Evolutionary conservation across 2,113 vertebrate species (phyloP), one percentile per base, ranked within the genome.

Genomic region (Plecturocebus donacophilus): DNA sequence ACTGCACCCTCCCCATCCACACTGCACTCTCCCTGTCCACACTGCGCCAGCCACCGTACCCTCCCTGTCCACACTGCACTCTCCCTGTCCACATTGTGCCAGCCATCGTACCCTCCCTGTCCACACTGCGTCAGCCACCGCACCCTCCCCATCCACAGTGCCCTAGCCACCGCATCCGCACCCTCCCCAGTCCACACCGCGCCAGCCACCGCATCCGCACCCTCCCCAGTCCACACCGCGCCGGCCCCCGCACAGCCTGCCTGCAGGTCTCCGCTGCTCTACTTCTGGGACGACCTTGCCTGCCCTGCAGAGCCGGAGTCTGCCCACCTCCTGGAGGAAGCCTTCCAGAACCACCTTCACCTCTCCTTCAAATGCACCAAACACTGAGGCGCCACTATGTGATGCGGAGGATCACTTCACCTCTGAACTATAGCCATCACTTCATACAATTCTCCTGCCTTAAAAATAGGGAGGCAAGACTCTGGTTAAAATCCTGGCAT

Each of bases 241-340:
- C 47, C 6, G 21, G 3, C 17, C 6, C 4, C 40, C 1, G 0
- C n/a, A 38, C 12, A 10, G 3, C 32, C 12, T 21, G 82, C 27
- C 35, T 11, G 21, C 1, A 47, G 35, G 27, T 42, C 32, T 2
- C 25, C 0, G 0, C 38, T 0, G 0, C 19, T 12, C 32, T n/a
- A 40, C 23, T 8, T 79, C 27, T 6, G 8, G 0, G 30, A 14
- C 2, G 42, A 20, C 23, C 47, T 30, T 21, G 9, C 0, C n/a
- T n/a, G 40, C 23, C 47, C 61, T 58, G 47, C 58, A 10, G 11
- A 32, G 42, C 45, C 58, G 3, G 6, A 0, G 45, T 3, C 35
- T n/a, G 13, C n/a, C 30, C 1, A 2, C 9, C 16, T 16, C 52
- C 45, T n/a, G 42, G 2, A 0, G 64, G 45, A 52, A 58, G 64